A percentile compares a stretch with the other conserved stretches of the same genome.
Conservation (phyloP, 2,113 vertebrate genomes). For the Arenaria interpres region DNA sequence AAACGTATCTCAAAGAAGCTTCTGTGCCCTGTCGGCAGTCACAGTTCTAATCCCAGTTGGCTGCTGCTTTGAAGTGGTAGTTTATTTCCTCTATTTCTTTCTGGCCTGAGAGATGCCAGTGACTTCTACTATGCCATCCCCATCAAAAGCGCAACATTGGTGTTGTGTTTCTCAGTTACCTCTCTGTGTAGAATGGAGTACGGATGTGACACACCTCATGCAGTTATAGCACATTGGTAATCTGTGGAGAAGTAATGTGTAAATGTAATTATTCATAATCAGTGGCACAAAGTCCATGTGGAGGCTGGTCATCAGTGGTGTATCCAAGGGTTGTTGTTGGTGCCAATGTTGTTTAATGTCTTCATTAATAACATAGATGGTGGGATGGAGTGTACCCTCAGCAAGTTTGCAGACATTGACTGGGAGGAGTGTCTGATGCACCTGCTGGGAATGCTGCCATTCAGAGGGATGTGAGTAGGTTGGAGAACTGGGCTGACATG, state of each 20-base stretch:
- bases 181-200: accelerated
- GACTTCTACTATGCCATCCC: not conserved
- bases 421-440: not conserved
- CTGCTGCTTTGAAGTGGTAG: not conserved
- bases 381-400: not conserved
- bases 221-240: not conserved
- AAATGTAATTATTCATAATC: not conserved
- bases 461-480: not conserved
- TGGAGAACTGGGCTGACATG: not conserved
- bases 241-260: not conserved
- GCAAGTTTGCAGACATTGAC: not conserved
- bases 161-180: not conserved
- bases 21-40: not conserved
- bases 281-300: not conserved
- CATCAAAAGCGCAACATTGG: not conserved
- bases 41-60: not conserved
- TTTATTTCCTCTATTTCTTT: not conserved
- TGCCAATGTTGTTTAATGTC: not conserved
- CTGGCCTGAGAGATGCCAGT: not conserved
- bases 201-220: not conserved
- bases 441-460: not conserved
- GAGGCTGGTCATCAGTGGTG: not conserved
- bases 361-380: not conserved
- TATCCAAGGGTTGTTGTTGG: not conserved
- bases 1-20: not conserved